Conservation (phyloP, 2,113 vertebrate genomes). For the Centropus unirufus region DNA sequence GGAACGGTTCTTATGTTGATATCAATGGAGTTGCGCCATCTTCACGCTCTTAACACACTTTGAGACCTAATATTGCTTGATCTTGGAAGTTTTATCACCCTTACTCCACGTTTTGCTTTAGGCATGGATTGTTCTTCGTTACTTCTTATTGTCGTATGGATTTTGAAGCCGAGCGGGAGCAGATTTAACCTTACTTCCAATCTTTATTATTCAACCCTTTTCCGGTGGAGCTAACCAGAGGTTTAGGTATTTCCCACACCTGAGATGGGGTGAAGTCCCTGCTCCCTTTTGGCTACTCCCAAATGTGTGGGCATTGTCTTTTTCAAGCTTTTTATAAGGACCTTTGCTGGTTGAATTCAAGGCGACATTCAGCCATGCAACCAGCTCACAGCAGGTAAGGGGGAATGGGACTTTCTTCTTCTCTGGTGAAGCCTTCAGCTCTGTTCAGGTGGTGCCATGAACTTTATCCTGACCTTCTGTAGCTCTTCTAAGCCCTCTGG, state of each 20-base stretch:
- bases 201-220: background rate
- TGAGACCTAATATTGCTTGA: background rate
- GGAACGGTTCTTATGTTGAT: background rate
- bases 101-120: background rate
- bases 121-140: constrained; percentile 2
- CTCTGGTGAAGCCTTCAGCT: background rate
- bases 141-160: background rate
- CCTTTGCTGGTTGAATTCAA: background rate
- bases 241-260: background rate
- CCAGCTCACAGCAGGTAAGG: background rate
- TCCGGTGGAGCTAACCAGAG: background rate
- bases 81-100: background rate
- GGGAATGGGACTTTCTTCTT: background rate
- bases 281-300: background rate
- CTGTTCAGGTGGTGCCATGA: background rate
- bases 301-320: background rate
- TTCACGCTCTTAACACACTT: background rate
- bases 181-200: background rate
- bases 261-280: background rate
- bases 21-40: background rate
- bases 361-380: background rate
- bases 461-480: background rate
- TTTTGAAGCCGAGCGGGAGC: background rate
- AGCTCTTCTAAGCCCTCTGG: background rate
- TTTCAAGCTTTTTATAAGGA: background rate